Conservation (phyloP, 2,113 vertebrate genomes). For the Saguinus midas region DNA sequence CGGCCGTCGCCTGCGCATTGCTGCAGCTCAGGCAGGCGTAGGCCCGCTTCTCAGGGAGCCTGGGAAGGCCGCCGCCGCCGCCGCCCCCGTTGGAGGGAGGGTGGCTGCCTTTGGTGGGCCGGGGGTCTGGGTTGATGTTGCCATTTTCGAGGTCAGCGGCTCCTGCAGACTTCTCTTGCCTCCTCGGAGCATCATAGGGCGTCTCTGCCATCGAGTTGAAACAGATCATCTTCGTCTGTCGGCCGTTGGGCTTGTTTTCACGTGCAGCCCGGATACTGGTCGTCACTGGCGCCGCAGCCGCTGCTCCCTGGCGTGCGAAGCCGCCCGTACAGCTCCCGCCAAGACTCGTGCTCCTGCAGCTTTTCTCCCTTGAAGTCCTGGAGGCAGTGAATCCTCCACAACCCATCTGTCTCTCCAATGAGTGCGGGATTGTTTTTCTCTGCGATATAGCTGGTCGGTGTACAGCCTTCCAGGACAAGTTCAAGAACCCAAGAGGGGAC, state of each 20-base stretch:
- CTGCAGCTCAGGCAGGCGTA: not conserved
- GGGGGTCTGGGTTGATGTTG: rapidly evolving
- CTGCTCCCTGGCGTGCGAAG: slow-evolving; percentile 91
- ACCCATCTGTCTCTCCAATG: slow-evolving; percentile 88
- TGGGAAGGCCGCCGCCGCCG: too few relatives aligned
- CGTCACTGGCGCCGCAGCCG: slow-evolving; percentile 79
- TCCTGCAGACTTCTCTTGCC: slow-evolving; percentile 89
- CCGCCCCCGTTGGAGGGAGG: rapidly evolving
- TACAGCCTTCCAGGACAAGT: slow-evolving; percentile 90
- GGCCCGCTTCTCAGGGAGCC: not conserved
- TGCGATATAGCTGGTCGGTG: slow-evolving; percentile 90
- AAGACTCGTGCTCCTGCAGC: slow-evolving; percentile 91
- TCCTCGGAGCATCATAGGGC: slow-evolving; percentile 89
- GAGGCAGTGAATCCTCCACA: slow-evolving; percentile 92
- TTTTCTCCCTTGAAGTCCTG: slow-evolving; percentile 89
- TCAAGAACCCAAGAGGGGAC: slow-evolving; percentile 91
- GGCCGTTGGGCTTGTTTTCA: slow-evolving; percentile 92
- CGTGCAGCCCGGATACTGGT: slow-evolving; percentile 92
- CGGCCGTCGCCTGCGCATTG: rapidly evolving
- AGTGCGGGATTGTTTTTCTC: slow-evolving; percentile 91
- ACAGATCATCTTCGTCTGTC: slow-evolving; percentile 92
- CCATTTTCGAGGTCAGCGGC: not conserved
- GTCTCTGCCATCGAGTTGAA: slow-evolving; percentile 90
- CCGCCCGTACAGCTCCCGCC: slow-evolving; percentile 91
- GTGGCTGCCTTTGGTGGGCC: rapidly evolving